A percentile compares a stretch with the other conserved stretches of the same genome.
Conservation (phyloP, 1,140 invertebrate species). For the Piezodorus guildinii region DNA sequence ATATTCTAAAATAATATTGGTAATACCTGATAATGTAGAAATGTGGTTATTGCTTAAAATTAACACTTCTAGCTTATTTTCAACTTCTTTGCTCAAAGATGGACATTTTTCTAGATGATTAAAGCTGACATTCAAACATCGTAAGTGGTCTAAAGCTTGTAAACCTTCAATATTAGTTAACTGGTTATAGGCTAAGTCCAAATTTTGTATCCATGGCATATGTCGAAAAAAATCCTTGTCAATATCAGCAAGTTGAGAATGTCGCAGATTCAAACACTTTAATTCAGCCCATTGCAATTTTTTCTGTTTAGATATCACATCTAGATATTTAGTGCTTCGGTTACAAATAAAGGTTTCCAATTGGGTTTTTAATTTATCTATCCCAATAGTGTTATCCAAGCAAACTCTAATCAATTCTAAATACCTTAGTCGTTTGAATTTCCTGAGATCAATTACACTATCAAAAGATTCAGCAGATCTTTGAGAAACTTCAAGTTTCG, state of each 20-base stretch:
- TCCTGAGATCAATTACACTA: conserved; percentile 19
- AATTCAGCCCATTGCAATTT: conserved; percentile 49
- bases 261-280: conserved; percentile 41
- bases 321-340: conserved; percentile 38
- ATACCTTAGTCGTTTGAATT: conserved; percentile 24
- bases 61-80: conserved; percentile 3
- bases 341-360: conserved; percentile 25
- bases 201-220: conserved; percentile 1
- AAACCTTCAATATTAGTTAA: background rate
- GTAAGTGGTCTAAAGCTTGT: background rate
- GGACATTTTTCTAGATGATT: conserved; percentile 29
- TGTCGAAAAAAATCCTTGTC: conserved; percentile 32
- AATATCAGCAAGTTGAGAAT: conserved; percentile 42
- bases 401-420: conserved; percentile 26
- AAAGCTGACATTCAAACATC: background rate
- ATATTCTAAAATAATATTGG: too few relatives aligned
- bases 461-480: background rate
- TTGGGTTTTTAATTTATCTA: conserved; percentile 18
- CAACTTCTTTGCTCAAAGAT: conserved; percentile 42
- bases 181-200: background rate
- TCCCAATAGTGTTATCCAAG: conserved; percentile 19
- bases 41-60: conserved; percentile 2
- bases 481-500: conserved; percentile 14
- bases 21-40: background rate
- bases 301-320: conserved; percentile 38